Base-by-base conservation (phyloP, 2,797 vertebrate genomes). In the Falco berigora region DNA sequence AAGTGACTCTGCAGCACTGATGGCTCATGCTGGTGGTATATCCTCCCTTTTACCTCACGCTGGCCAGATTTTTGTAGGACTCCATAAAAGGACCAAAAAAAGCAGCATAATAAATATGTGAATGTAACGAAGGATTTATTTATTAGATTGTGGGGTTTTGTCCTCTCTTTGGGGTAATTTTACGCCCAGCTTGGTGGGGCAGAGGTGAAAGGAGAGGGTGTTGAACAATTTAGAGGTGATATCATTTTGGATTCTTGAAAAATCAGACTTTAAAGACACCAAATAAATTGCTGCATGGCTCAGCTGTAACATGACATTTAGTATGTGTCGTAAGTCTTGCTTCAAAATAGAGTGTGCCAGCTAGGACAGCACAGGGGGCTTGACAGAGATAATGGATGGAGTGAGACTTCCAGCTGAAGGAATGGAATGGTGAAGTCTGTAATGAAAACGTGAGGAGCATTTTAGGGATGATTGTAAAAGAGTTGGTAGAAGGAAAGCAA, bases 331-430 rank as follows among this genome's bases (percentile, higher is more conserved):
- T 66, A 91, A 59, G 55, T 63, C 77, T 76, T 61, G 56, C 77
- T 94, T 77, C 90, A 91, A 92, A 96, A 85, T 53, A 87, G 87
- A 90, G 28, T 12, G 74, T 90, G 58, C 72, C 73, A 86, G 58
- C 75, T 50, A 88, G 89, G 91, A 55, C 71, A 76, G 74, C 86
- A 61, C 77, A 34, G 86, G 59, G 86, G 83, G 74, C 77, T 72
- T 93, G 96, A 63, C 95, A 71, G 92, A 82, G 66, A 79, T 96
- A 94, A 96, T 94, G 74, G 94, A 97, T 95, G 86, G 59, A 93
- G 84, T 53, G 59, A 85, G 90, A 79, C 88, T 95, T 96, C 93
- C 94, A 95, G 90, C 86, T 92, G 94, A 80, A 96, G 80, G 63
- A 92, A 93, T 80, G 67, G 82, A 85, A 85, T 82, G 59, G 63